A percentile compares a stretch with the other conserved stretches of the same genome.
These are phyloP conservation scores for Thera obeliscata DNA, from an alignment of 2,888 invertebrate genomes.

Conservation along the genomic window DNA sequence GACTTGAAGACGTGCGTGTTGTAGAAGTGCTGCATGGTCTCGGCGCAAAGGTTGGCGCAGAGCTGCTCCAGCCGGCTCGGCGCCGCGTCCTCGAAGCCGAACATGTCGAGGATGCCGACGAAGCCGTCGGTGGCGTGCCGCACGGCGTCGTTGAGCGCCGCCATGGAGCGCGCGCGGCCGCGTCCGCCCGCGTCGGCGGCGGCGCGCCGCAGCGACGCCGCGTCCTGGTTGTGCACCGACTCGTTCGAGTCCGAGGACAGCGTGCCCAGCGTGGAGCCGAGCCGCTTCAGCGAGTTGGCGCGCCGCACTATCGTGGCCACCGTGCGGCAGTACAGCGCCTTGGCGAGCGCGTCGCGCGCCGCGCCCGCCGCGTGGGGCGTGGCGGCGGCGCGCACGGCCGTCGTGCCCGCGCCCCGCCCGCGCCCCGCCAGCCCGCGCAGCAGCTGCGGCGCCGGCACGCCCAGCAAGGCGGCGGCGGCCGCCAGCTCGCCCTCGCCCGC, in stretches of 20 bases:
- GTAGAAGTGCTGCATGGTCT: conserved; percentile 99
- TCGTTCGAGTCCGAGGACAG: conserved; percentile 96
- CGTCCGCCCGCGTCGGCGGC: conserved; percentile 89
- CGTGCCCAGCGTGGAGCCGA: conserved; percentile 93
- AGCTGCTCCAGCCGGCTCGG: conserved; percentile 96
- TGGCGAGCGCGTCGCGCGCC: conserved; percentile 95
- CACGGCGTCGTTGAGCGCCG: conserved; percentile 95
- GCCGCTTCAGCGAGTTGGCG: conserved; percentile 94
- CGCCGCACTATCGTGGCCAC: conserved; percentile 96
- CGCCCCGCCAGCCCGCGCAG: conserved; percentile 92
- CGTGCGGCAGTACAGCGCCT: conserved; percentile 96
- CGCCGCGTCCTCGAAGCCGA: conserved; percentile 97
- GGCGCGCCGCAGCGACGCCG: conserved; percentile 93
- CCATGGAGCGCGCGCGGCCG: conserved; percentile 91
- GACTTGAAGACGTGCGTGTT: conserved; percentile 98
- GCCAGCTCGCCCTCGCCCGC: conserved; percentile 93
- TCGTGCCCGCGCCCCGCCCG: conserved; percentile 84
- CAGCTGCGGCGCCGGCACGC: conserved; percentile 88
- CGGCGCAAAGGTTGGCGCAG: conserved; percentile 97
- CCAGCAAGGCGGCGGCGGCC: conserved; percentile 92
- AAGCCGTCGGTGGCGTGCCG: conserved; percentile 97
- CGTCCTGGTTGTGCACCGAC: conserved; percentile 95
- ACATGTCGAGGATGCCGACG: conserved; percentile 98
- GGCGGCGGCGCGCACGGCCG: conserved; percentile 89
- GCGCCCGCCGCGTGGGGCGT: conserved; percentile 92